Conservation (phyloP, 1,140 invertebrate species). For the Anthonomus grandis region DNA sequence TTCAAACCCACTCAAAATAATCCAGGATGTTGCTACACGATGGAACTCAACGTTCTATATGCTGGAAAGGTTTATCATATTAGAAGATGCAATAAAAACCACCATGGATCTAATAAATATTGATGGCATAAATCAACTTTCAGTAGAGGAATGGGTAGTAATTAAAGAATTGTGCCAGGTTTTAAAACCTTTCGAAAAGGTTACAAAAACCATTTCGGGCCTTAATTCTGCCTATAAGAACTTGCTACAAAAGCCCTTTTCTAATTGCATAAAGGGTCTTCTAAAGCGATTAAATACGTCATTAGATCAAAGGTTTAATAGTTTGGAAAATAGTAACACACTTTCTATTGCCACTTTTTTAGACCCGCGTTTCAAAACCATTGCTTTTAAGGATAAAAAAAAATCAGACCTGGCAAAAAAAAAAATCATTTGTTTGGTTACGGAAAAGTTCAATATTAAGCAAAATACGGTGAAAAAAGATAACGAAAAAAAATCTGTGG, state of each 20-base stretch:
- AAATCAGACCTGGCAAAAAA: too few relatives aligned
- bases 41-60: constrained; percentile 41
- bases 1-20: constrained; percentile 3
- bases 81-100: constrained; percentile 27
- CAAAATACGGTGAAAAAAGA: too few relatives aligned
- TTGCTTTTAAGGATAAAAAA: too few relatives aligned
- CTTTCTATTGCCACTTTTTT: not conserved
- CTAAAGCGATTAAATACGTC: not conserved
- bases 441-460: too few relatives aligned
- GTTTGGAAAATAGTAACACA: constrained; percentile 6
- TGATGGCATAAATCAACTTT: constrained; percentile 2
- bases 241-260: not conserved
- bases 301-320: not conserved
- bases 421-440: too few relatives aligned
- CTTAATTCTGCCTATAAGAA: constrained; percentile 2
- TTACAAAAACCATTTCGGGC: constrained; percentile 14
- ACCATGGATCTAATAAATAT: too few relatives aligned
- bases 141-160: constrained; percentile 10
- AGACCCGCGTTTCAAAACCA: constrained; percentile 4
- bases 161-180: not conserved
- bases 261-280: not conserved
- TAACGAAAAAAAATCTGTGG: too few relatives aligned
- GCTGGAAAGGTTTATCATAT: constrained; percentile 37
- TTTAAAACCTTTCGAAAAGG: constrained; percentile 5
- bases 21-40: constrained; percentile 28